Base-by-base conservation (phyloP, 2,888 invertebrate species). In the Calliphora vomitoria region DNA sequence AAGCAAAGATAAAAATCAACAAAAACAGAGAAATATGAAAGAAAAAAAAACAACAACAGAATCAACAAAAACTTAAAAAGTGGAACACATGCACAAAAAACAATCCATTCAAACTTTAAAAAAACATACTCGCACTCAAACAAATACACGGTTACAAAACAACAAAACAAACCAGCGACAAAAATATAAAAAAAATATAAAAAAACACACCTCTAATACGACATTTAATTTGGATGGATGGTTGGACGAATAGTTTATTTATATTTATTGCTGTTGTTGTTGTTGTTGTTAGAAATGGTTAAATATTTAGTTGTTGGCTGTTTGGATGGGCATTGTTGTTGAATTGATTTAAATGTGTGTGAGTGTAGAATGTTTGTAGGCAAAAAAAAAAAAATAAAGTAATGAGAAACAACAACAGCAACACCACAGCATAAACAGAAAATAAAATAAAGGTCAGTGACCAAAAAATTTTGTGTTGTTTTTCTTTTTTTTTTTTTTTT, bases 381-480 rank as follows among this genome's bases (percentile, higher is more conserved):
- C 62, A 71, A 68, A 47, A 60, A 68, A 72, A 15, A 20, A 11
- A 3, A 47, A 69, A 44, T 10, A 3, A 47, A 69, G 31, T 10
- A 31, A 38, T 66, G 72, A 53, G 86, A 89, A 76, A 85, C 88
- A 88, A 71, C 76, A 71, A 87, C 55, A 75, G 50, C 15, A 78
- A 75, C 18, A 38, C 18, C 20, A 47, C 69, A 71, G 8, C 58
- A 69, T 47, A 62, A 69, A 79, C 68, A 71, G 60, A 44, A 35
- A 35, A n/a, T n/a, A 55, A 86, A 91, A 90, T 90, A 92, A 93
- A 92, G 93, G 93, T 93, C 93, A 93, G 91, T 93, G 93, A 93
- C 93, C 93, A 93, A 93, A 92, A 92, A 92, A 92, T 92, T n/a
- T n/a, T n/a, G n/a, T 80, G 89, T 84, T 88, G 76, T 83, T n/a